These are phyloP conservation scores for Sinocyclocheilus anshuiensis DNA, from an alignment of 2,113 vertebrate species.

Conservation along the genomic window DNA sequence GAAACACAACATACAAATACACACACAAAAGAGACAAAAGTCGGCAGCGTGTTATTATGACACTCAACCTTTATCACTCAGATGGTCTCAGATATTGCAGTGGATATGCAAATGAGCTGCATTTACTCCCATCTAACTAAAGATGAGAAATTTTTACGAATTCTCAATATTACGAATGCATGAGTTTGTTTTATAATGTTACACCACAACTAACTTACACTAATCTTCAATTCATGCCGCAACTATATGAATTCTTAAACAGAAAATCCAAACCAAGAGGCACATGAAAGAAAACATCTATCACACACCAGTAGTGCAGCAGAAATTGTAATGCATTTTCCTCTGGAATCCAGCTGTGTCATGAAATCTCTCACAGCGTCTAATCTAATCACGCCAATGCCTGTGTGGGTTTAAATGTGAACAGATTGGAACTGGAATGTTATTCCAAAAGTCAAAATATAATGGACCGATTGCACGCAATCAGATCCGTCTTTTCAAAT, in stretches of 20 bases:
- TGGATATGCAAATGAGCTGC: not conserved
- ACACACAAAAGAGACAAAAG: not conserved
- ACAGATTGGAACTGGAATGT: not conserved
- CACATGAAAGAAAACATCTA: conserved; percentile 3
- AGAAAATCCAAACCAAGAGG: not conserved
- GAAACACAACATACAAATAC: conserved; percentile 55
- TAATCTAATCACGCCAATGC: not conserved
- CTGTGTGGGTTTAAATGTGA: conserved; percentile 13
- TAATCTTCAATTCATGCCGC: not conserved
- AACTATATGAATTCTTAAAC: not conserved
- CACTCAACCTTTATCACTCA: too few species aligned
- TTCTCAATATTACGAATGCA: not conserved
- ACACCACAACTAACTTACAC: not conserved
- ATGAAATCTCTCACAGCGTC: conserved; percentile 1
- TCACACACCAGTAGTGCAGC: not conserved
- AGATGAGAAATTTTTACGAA: not conserved
- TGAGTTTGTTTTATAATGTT: not conserved
- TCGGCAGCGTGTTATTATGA: not conserved
- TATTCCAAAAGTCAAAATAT: not conserved
- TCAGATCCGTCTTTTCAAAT: not conserved
- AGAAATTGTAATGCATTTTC: not conserved
- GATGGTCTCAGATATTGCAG: not conserved
- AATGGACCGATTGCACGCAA: not conserved
- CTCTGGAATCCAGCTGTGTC: not conserved
- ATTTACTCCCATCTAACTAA: conserved; percentile 10